These are phyloP conservation scores for Siniperca chuatsi DNA, from an alignment of 2,113 vertebrate genomes.

Conservation along the genomic window DNA sequence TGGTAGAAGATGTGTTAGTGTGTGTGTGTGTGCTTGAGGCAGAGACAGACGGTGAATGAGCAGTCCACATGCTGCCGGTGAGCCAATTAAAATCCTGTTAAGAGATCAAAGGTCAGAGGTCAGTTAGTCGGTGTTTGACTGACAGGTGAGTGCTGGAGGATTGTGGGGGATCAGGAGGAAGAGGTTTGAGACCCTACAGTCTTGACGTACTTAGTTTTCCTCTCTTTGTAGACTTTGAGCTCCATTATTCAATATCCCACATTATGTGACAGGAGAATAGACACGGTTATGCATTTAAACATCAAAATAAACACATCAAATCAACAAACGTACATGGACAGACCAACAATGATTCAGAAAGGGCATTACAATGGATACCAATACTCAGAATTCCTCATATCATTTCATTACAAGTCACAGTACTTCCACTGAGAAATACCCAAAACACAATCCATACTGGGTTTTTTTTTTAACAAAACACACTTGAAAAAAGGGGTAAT, in stretches of 20 bases:
- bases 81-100: slow-evolving; percentile 54
- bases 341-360: slow-evolving; percentile 32
- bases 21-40: slow-evolving; percentile 41
- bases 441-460: slow-evolving; percentile 27
- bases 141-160: slow-evolving; percentile 40
- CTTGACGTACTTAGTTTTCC: neutral
- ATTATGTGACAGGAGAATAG: neutral
- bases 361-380: slow-evolving; percentile 27
- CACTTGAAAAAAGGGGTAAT: neutral
- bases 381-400: slow-evolving; percentile 13
- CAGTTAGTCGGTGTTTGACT: slow-evolving; percentile 19
- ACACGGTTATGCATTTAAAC: slow-evolving; percentile 51
- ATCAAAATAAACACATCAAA: slow-evolving; percentile 41
- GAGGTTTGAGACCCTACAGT: slow-evolving; percentile 15
- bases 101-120: slow-evolving; percentile 59
- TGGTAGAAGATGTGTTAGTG: slow-evolving; percentile 39
- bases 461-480: slow-evolving; percentile 21
- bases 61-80: slow-evolving; percentile 63
- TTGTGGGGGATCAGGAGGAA: slow-evolving; percentile 40
- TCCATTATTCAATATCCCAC: slow-evolving; percentile 3
- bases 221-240: slow-evolving; percentile 16
- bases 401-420: slow-evolving; percentile 47
- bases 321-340: slow-evolving; percentile 27
- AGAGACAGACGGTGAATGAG: slow-evolving; percentile 43
- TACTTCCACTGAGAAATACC: slow-evolving; percentile 47